These are phyloP conservation scores for Pasiphila rectangulata DNA, from an alignment of 2,888 invertebrate species.

Conservation along the genomic window DNA sequence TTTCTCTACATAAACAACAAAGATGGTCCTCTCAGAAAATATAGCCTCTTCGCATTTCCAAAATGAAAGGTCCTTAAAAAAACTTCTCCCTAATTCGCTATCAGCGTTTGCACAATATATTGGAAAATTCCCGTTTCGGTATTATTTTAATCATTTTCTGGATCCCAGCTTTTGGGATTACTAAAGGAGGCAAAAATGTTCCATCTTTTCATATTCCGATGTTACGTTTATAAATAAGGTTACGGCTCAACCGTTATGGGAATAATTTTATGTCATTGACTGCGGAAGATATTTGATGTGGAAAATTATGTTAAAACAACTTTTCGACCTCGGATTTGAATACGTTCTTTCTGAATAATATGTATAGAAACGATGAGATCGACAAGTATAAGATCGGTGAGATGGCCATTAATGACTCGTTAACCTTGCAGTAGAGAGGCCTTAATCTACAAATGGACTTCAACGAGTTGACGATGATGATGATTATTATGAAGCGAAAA, in stretches of 20 bases:
- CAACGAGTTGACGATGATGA: too few relatives aligned
- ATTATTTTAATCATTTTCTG: conserved; percentile 18
- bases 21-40: background rate
- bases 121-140: conserved; percentile 15
- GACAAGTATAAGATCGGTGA: too few relatives aligned
- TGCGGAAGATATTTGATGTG: background rate
- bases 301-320: background rate
- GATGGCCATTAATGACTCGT: too few relatives aligned
- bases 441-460: too few relatives aligned
- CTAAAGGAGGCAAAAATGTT: conserved; percentile 8
- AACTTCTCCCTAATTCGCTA: conserved; percentile 11
- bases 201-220: conserved; percentile 3
- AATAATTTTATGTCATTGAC: background rate
- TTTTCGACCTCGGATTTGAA: background rate
- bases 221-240: background rate
- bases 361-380: too few relatives aligned
- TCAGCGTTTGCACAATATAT: conserved; percentile 24
- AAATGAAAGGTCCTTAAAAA: conserved; percentile 17
- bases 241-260: background rate
- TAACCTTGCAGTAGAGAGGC: too few relatives aligned
- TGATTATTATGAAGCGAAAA: too few relatives aligned
- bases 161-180: conserved; percentile 15
- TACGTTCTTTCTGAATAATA: too few relatives aligned
- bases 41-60: conserved; percentile 8
- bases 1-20: background rate